These are phyloP conservation scores for Sminthopsis crassicaudata DNA, from an alignment of 2,113 vertebrate species.

Conservation along the genomic window DNA sequence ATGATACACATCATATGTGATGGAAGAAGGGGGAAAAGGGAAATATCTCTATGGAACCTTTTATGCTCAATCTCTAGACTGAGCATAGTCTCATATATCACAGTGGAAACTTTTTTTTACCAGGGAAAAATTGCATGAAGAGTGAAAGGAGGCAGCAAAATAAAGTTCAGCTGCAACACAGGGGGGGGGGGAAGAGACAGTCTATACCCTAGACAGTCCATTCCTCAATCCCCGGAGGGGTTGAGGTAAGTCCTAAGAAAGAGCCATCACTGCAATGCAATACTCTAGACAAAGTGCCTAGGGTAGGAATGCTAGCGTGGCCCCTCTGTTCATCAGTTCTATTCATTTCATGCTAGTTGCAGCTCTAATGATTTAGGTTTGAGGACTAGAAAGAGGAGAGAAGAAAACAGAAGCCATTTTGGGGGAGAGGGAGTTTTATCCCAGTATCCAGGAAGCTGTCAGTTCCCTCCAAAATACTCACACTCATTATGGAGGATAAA, in stretches of 20 bases:
- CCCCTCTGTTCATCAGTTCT: rapidly evolving
- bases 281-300: not conserved
- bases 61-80: not conserved
- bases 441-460: not conserved
- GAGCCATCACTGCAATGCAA: not conserved
- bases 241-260: not conserved
- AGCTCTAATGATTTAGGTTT: not conserved
- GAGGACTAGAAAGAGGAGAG: not conserved
- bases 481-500: not conserved
- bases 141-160: not conserved
- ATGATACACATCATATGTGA: not conserved
- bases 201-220: not conserved
- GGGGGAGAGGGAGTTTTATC: not conserved
- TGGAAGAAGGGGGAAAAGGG: not conserved
- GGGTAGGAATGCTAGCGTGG: not conserved
- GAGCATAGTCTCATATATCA: not conserved
- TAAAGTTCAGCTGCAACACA: not conserved
- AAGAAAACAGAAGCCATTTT: not conserved
- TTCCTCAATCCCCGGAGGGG: not conserved
- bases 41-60: not conserved
- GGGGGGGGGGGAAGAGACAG: not conserved
- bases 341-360: not conserved
- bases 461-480: slow-evolving; percentile 13
- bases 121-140: too few species aligned
- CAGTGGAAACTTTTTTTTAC: not conserved